Percentiles rank a stretch among this genome's conserved stretches.
Evolutionary conservation across 53 echinoderm and acorn worm species (phyloP).

Genomic region (Mesocentrotus franciscanus): DNA sequence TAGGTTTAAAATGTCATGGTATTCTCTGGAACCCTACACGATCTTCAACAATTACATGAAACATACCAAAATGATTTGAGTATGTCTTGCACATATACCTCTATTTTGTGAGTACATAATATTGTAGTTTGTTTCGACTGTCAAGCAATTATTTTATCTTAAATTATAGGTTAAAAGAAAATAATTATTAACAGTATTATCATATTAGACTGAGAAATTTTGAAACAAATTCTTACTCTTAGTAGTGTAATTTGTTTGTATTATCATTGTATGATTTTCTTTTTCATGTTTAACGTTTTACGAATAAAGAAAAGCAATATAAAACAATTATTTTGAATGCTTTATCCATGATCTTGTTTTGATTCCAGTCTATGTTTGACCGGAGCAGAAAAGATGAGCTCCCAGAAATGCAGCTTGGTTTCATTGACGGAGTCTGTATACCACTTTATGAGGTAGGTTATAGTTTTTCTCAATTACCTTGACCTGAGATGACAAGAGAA

Average conservation of each 20-base stretch:
- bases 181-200: neutral
- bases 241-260: too few species aligned
- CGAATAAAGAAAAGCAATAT: neutral
- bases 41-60: neutral
- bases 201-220: neutral
- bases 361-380: constrained; percentile 93
- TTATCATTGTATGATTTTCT: neutral
- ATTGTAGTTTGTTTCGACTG: neutral
- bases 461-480: neutral
- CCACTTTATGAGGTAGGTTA: constrained; percentile 90
- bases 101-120: neutral
- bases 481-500: too few species aligned
- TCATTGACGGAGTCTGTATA: constrained; percentile 94
- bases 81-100: neutral
- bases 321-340: neutral
- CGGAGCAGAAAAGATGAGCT: constrained; percentile 91
- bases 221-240: too few species aligned
- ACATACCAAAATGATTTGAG: neutral
- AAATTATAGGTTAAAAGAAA: neutral
- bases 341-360: neutral
- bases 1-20: too few species aligned
- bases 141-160: neutral
- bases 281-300: neutral
- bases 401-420: constrained; percentile 97
- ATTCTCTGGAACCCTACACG: too few species aligned